Evolutionary conservation across 2,888 invertebrate species (phyloP), one percentile per base, ranked within the genome.

Genomic region (Aphodius granarius): DNA sequence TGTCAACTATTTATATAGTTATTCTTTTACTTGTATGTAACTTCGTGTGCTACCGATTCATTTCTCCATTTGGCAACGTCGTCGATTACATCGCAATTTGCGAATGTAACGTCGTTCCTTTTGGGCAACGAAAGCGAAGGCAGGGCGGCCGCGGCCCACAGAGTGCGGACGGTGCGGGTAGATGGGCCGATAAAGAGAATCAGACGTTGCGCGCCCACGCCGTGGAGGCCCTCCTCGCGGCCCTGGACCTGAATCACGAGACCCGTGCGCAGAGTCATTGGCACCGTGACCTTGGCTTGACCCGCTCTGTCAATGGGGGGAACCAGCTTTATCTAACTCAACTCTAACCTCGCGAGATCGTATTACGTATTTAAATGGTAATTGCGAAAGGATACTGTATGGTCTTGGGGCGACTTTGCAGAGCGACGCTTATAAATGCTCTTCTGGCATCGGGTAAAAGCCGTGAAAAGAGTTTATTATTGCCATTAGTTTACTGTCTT

Each of bases 281-380:
- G 80, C 83, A 81, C 79, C 80, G 80, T 81, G 83, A 83, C 83
- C 83, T 83, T 83, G 83, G 79, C 80, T 80, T 82, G 81, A 82
- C 82, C 83, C 81, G 77, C 78, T 77, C 79, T 79, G 79, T 80
- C 80, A 80, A 80, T 80, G 76, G 79, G 74, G 78, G 76, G 77
- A 79, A 76, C 77, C 75, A 75, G 78, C 77, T 76, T 79, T 79
- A 77, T 79, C 79, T 79, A 78, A 78, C 78, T 79, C 78, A 78
- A 79, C 77, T 80, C 78, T 79, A 80, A 80, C 79, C 78, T 77
- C 77, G 65, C 75, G 77, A 75, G 75, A 76, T 76, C 76, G 74
- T 74, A 76, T 79, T 78, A 79, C 76, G 75, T 77, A 79, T 78
- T 77, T 75, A 78, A 77, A 79, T 78, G 78, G 76, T 78, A 78